phyloP scores from a whole-genome alignment of 37 sponge, comb jelly and placozoan species.

The Cliona cf. orientalis region DNA sequence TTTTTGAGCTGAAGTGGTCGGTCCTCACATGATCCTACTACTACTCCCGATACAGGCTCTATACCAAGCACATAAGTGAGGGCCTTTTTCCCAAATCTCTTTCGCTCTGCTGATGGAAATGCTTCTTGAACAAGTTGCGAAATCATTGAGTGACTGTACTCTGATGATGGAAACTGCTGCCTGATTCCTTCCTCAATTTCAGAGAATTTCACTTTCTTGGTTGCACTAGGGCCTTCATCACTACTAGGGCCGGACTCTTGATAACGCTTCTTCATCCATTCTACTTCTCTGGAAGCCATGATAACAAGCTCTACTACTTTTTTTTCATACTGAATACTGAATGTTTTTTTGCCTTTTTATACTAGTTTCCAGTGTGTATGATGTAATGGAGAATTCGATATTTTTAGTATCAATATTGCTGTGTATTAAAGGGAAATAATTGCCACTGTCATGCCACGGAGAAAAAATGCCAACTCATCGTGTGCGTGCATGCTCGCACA shows the following conservation, averaged over 20 bases:
- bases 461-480: too few species aligned
- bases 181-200: not conserved
- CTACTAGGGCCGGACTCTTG: not conserved
- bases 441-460: too few species aligned
- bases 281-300: not conserved
- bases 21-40: not conserved
- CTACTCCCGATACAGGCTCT: not conserved
- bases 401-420: too few species aligned
- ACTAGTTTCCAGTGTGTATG: too few species aligned
- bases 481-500: too few species aligned
- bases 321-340: too few species aligned
- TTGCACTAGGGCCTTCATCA: conserved; percentile 1
- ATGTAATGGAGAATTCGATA: too few species aligned
- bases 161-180: not conserved
- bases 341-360: too few species aligned
- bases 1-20: too few species aligned
- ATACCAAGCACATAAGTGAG: not conserved
- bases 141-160: not conserved
- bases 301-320: too few species aligned
- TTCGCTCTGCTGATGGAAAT: not conserved
- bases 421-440: too few species aligned
- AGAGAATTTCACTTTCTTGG: conserved; percentile 7
- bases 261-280: not conserved
- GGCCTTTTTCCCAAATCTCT: not conserved
- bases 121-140: not conserved